phyloP scores from a whole-genome alignment of 1,140 invertebrate species.

The Drosophila setifemur region DNA sequence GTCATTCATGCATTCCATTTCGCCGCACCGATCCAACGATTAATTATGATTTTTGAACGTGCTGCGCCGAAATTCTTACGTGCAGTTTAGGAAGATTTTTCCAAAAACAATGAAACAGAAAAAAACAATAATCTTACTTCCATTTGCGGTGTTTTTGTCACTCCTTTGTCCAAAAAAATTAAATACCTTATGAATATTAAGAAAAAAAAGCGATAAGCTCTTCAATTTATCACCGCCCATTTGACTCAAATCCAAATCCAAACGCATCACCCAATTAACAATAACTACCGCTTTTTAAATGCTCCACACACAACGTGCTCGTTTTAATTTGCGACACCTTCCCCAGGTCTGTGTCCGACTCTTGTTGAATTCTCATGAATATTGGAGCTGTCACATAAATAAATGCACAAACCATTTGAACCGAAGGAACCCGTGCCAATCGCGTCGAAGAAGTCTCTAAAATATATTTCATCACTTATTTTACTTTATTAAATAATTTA shows the following conservation, averaged over 20 bases:
- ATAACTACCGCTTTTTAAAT: conserved; percentile 20
- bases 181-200: too few relatives aligned
- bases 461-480: conserved; percentile 28
- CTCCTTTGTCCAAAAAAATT: not conserved
- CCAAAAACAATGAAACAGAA: too few relatives aligned
- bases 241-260: not conserved
- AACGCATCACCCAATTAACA: conserved; percentile 7
- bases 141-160: conserved; percentile 29
- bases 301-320: conserved; percentile 20
- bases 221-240: conserved; percentile 3
- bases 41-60: conserved; percentile 1
- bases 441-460: conserved; percentile 50
- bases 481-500: conserved; percentile 45
- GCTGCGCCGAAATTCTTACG: conserved; percentile 24
- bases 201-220: not conserved
- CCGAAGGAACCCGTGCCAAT: conserved; percentile 10
- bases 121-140: too few relatives aligned
- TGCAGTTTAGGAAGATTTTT: not conserved
- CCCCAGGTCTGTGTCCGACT: conserved; percentile 31
- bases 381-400: conserved; percentile 49
- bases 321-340: conserved; percentile 16
- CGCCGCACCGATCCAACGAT: not conserved
- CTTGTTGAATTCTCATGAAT: conserved; percentile 11
- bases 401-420: conserved; percentile 66
- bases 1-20: not conserved